These are phyloP conservation scores for Hippocampus zosterae DNA, from an alignment of 2,113 vertebrate species.

Conservation along the genomic window DNA sequence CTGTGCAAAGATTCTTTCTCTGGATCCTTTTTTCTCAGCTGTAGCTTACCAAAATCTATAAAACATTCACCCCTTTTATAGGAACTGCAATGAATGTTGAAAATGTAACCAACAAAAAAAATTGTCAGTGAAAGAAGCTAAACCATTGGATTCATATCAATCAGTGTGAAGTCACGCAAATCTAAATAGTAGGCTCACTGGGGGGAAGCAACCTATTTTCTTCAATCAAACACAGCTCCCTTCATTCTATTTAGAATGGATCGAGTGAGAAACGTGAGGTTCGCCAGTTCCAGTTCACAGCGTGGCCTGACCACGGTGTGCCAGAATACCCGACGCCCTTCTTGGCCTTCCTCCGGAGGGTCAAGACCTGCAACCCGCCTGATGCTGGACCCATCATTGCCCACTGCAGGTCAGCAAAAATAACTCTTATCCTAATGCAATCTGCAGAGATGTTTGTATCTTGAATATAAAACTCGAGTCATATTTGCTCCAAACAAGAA, in stretches of 20 bases:
- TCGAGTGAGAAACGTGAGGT: conserved; percentile 97
- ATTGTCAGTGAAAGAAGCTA: not conserved
- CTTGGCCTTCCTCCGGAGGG: conserved; percentile 92
- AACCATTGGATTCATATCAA: not conserved
- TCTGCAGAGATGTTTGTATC: not conserved
- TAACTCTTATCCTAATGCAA: not conserved
- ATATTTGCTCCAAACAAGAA: not conserved
- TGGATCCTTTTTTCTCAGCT: conserved; percentile 8
- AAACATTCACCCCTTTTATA: not conserved
- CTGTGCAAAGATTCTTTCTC: conserved; percentile 34
- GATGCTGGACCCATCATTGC: conserved; percentile 93
- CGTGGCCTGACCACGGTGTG: conserved; percentile 95
- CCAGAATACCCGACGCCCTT: conserved; percentile 96
- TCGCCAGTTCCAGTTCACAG: conserved; percentile 98
- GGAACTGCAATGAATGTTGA: not conserved
- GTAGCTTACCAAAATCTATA: not conserved
- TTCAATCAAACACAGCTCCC: not conserved
- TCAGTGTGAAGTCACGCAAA: not conserved
- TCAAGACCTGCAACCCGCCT: conserved; percentile 95
- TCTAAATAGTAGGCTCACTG: not conserved
- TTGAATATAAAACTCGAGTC: not conserved
- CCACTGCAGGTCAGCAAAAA: conserved; percentile 87
- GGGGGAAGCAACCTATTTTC: not conserved
- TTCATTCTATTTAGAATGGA: conserved; percentile 75
- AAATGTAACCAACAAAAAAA: not conserved